These are phyloP conservation scores for Volucella inflata DNA, from an alignment of 2,888 invertebrate genomes.

Conservation along the genomic window DNA sequence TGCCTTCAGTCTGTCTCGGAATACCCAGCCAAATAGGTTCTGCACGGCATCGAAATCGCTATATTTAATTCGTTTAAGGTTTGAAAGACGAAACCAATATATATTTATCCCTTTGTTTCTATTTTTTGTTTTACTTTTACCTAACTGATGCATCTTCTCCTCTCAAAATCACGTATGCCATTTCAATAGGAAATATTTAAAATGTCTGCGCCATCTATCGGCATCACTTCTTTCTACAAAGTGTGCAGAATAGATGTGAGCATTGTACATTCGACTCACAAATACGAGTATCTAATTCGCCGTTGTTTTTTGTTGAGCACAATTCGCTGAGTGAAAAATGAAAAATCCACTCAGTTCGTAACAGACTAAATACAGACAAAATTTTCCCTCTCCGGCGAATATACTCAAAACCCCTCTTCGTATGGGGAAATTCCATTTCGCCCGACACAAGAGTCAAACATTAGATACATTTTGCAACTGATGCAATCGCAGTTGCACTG, in stretches of 20 bases:
- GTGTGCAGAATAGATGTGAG: no score
- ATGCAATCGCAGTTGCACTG: slow-evolving; percentile 7
- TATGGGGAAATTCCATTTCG: slow-evolving; percentile 20
- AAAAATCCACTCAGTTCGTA: not conserved
- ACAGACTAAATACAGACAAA: not conserved
- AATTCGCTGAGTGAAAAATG: slow-evolving; percentile 1
- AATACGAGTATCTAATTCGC: no score
- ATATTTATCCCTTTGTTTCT: no score
- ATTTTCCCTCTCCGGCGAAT: slow-evolving; percentile 49
- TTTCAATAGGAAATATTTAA: not conserved
- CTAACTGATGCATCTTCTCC: no score
- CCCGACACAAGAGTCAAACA: slow-evolving; percentile 31
- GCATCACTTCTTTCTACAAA: not conserved
- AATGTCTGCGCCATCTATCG: not conserved
- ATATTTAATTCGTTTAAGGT: no score
- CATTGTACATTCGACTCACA: no score
- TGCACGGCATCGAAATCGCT: no score
- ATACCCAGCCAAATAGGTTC: no score
- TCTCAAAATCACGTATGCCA: not conserved
- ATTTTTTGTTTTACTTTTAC: no score
- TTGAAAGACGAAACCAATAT: no score
- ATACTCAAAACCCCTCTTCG: slow-evolving; percentile 4
- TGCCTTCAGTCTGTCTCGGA: no score
- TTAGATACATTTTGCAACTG: not conserved
- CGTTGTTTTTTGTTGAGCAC: not conserved